Percentiles rank a stretch among this genome's conserved stretches.
These are phyloP conservation scores for Caenorhabditis sinica DNA, from an alignment of 2,888 invertebrate species.

Conservation along the genomic window DNA sequence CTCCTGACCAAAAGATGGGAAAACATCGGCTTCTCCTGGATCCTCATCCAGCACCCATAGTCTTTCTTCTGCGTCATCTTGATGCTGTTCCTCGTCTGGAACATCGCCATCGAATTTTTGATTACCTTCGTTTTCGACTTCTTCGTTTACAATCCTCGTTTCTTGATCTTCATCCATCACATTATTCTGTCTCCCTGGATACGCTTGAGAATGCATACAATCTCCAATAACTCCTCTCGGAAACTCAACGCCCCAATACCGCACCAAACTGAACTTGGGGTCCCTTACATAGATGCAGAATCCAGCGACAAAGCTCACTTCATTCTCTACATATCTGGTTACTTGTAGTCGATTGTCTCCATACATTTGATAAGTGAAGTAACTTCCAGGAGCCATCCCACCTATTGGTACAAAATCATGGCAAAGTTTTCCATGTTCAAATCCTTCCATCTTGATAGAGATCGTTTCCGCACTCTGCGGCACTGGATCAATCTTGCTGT, in stretches of 20 bases:
- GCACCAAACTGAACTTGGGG: too few species aligned
- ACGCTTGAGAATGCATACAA: not conserved
- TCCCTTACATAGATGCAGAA: conserved; percentile 16
- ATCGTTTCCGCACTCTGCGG: not conserved
- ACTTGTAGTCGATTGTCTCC: conserved; percentile 28
- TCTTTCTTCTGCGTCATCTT: too few species aligned
- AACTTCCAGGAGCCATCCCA: not conserved
- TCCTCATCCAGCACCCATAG: too few species aligned
- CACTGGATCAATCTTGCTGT: not conserved
- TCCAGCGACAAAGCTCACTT: conserved; percentile 26
- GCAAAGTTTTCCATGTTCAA: not conserved
- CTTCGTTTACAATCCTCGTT: too few species aligned
- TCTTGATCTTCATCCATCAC: too few species aligned
- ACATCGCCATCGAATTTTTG: too few species aligned
- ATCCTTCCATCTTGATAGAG: conserved; percentile 5
- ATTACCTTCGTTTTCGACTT: too few species aligned
- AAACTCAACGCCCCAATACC: not conserved
- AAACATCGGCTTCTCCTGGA: too few species aligned
- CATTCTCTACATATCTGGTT: conserved; percentile 21
- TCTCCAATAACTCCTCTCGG: not conserved
- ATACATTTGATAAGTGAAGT: conserved; percentile 18
- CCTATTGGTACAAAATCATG: conserved; percentile 10
- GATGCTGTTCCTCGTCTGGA: too few species aligned
- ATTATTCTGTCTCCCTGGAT: too few species aligned
- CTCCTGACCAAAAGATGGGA: too few species aligned